phyloP scores from a whole-genome alignment of 2,797 vertebrate species.

The Menidia menidia region DNA sequence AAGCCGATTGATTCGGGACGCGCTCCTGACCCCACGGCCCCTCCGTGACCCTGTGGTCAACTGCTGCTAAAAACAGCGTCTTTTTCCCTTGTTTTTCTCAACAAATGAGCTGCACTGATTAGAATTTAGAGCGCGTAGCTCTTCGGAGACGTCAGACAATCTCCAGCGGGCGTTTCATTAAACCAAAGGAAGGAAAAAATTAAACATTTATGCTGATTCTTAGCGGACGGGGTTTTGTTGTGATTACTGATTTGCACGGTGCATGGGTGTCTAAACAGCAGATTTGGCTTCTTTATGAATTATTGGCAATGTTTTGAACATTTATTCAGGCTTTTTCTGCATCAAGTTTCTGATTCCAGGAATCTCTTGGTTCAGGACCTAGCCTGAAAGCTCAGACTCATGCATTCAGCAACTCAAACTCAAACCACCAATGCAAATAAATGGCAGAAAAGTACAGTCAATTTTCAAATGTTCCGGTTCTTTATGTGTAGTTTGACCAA shows the following conservation, averaged over 20 bases:
- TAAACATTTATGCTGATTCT: neutral
- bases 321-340: neutral
- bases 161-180: neutral
- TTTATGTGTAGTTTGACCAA: too few species aligned
- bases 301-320: neutral
- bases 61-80: neutral
- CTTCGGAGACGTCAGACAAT: neutral
- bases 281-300: too few species aligned
- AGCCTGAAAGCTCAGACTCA: neutral
- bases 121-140: neutral
- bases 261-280: neutral
- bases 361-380: neutral
- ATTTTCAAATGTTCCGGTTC: too few species aligned
- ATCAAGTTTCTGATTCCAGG: too few species aligned
- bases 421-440: neutral
- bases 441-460: too few species aligned
- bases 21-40: neutral
- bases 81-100: neutral
- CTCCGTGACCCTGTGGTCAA: neutral
- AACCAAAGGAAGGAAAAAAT: neutral
- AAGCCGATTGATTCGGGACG: conserved; percentile 12
- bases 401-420: neutral
- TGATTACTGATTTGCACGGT: neutral
- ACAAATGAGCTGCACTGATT: neutral
- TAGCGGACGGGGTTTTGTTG: neutral